Conservation (phyloP, 2,113 vertebrate species). For the Tonatia bakeri region DNA sequence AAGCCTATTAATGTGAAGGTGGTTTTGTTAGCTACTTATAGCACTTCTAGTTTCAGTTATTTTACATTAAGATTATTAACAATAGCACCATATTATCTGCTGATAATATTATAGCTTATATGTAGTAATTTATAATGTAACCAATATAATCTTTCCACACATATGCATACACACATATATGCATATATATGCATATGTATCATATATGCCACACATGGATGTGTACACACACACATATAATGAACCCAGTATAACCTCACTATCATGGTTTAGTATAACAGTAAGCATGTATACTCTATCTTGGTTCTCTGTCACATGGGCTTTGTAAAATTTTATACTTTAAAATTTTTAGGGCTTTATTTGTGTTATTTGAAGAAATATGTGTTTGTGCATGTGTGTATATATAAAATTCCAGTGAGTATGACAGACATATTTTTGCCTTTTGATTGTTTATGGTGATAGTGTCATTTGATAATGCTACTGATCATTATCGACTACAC, state of each 20-base stretch:
- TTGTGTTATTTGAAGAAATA: constrained; percentile 30
- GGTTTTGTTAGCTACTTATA: not conserved
- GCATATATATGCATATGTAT: not conserved
- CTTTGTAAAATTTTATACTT: not conserved
- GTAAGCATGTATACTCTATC: not conserved
- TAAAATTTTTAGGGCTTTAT: not conserved
- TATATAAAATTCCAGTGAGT: not conserved
- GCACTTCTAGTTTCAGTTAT: not conserved
- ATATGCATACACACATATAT: not conserved
- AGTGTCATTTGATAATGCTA: not conserved
- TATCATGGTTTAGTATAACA: constrained; percentile 6
- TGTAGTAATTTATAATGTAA: not conserved
- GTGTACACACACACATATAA: not conserved
- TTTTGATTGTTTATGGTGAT: constrained; percentile 4
- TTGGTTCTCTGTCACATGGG: not conserved
- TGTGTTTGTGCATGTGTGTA: fast-evolving
- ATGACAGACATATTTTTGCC: not conserved
- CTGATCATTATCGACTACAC: not conserved
- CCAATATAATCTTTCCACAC: not conserved
- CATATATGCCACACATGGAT: not conserved
- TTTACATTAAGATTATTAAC: not conserved
- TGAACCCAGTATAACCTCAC: not conserved
- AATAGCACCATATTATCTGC: not conserved
- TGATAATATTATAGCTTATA: not conserved
- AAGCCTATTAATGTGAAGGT: not conserved